Evolutionary conservation across 2,113 vertebrate species (phyloP).

Genomic region (Nothoprocta pentlandii): DNA sequence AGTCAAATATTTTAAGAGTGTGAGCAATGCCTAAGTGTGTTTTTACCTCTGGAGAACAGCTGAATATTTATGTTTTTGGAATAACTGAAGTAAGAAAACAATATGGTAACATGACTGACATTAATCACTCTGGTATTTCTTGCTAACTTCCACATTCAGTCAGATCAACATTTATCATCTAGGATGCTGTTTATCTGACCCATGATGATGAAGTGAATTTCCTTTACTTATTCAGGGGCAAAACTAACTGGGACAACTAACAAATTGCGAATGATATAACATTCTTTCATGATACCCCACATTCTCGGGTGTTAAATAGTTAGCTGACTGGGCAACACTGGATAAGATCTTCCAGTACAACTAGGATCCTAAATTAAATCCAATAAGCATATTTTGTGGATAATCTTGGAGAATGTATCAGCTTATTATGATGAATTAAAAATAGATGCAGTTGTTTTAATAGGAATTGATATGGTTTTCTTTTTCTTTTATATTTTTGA

Average conservation of each 20-base stretch:
- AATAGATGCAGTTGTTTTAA: neutral
- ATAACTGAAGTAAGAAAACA: neutral
- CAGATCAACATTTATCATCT: neutral
- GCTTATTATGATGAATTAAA: neutral
- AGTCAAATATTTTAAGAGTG: neutral
- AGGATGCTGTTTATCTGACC: neutral
- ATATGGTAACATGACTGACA: neutral
- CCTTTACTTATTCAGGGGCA: neutral
- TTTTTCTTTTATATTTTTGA: neutral
- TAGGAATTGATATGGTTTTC: neutral
- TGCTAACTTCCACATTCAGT: neutral
- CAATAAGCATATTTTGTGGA: neutral
- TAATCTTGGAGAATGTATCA: neutral
- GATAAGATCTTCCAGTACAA: neutral
- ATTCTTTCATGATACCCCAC: neutral
- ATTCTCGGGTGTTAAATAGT: neutral
- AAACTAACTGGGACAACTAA: neutral
- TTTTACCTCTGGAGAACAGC: neutral
- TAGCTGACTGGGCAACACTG: neutral
- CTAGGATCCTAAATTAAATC: neutral
- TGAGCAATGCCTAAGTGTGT: neutral
- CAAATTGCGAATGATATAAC: conserved; percentile 4
- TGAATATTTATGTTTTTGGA: neutral
- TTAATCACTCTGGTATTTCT: neutral
- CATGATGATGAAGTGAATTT: neutral